Conservation (phyloP, 2,113 vertebrate genomes). For the Circaetus gallicus region DNA sequence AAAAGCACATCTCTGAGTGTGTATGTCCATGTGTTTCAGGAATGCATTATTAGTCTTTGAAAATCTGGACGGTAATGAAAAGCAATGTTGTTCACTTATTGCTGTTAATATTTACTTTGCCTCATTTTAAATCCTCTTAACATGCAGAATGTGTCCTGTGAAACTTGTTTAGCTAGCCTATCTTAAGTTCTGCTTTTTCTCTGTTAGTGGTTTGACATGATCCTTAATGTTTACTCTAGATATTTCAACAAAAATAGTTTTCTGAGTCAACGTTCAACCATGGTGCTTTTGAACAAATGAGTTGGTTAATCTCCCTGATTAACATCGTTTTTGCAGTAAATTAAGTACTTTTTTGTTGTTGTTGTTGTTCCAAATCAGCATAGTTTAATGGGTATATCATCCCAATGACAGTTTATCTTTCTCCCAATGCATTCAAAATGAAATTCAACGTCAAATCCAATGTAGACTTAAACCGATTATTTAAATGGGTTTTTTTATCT, state of each 20-base stretch:
- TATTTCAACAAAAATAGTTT: not conserved
- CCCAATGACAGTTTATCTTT: not conserved
- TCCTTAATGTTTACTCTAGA: not conserved
- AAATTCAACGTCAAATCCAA: not conserved
- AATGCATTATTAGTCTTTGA: not conserved
- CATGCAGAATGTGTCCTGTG: not conserved
- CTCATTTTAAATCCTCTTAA: not conserved
- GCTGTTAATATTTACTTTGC: constrained; percentile 19
- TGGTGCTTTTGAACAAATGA: not conserved
- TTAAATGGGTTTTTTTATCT: not conserved
- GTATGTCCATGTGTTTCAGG: not conserved
- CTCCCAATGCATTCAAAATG: not conserved
- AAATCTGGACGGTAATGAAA: not conserved
- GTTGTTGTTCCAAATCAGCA: not conserved
- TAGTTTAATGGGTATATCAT: not conserved
- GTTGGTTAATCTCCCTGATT: not conserved
- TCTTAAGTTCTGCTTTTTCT: not conserved
- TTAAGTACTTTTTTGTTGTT: not conserved
- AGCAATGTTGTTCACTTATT: not conserved
- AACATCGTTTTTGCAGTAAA: not conserved
- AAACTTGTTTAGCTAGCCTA: not conserved
- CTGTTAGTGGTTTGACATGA: not conserved
- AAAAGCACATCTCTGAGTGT: not conserved
- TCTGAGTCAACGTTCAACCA: not conserved
- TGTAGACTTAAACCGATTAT: not conserved